Evolutionary conservation across 30 jellyfish, hydroid and myxozoan species (phyloP).

Genomic region (Aurelia coerulea): DNA sequence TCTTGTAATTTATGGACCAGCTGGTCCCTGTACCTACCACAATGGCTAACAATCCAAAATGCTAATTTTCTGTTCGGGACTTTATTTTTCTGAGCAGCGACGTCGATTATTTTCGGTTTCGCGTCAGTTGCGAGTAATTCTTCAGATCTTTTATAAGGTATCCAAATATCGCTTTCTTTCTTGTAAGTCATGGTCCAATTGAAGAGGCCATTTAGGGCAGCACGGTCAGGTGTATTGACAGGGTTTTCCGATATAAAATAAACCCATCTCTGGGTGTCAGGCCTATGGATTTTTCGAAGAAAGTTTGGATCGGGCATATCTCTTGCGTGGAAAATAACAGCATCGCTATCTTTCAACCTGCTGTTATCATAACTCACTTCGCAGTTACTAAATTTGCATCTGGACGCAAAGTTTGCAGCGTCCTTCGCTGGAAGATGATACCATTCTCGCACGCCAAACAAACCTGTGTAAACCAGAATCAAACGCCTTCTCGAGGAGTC

Average conservation of each 20-base stretch:
- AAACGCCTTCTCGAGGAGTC: conserved; percentile 13
- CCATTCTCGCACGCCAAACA: conserved; percentile 83
- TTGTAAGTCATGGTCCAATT: conserved; percentile 84
- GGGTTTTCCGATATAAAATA: conserved; percentile 96
- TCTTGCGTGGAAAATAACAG: conserved; percentile 91
- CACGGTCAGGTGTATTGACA: conserved; percentile 62
- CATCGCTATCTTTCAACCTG: conserved; percentile 73
- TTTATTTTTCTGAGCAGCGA: conserved; percentile 61
- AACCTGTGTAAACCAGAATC: conserved; percentile 77
- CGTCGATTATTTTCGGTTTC: conserved; percentile 1
- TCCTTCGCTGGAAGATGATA: conserved; percentile 66
- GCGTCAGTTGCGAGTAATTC: conserved; percentile 5
- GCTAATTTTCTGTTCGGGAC: conserved; percentile 37
- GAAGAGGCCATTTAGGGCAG: conserved; percentile 80
- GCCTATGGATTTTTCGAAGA: conserved; percentile 46
- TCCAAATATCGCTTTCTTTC: conserved; percentile 71
- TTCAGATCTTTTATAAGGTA: conserved; percentile 42
- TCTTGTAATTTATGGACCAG: conserved; percentile 41
- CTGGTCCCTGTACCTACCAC: conserved; percentile 54
- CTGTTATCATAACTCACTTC: conserved; percentile 76
- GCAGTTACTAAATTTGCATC: conserved; percentile 76
- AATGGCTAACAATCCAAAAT: conserved; percentile 61
- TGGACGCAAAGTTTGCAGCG: conserved; percentile 51
- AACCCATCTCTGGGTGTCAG: conserved; percentile 87
- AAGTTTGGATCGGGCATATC: conserved; percentile 74